These are phyloP conservation scores for Lamproptera curius DNA, from an alignment of 2,888 invertebrate genomes.

Conservation along the genomic window DNA sequence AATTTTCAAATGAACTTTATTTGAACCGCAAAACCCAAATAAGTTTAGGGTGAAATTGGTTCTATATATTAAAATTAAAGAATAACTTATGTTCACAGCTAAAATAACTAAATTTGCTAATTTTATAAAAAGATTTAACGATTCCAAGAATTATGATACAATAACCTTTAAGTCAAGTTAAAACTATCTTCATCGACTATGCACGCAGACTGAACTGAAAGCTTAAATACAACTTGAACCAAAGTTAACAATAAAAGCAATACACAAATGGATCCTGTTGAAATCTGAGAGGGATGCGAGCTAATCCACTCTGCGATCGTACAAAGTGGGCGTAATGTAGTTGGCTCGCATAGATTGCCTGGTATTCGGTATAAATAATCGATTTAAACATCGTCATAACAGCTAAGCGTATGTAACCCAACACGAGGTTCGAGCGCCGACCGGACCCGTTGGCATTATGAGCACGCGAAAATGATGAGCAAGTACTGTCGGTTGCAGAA, in stretches of 20 bases:
- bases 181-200: too few relatives aligned
- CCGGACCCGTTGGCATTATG: slow-evolving; percentile 48
- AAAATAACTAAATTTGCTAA: too few relatives aligned
- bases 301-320: slow-evolving; percentile 32
- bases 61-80: too few relatives aligned
- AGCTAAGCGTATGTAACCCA: slow-evolving; percentile 45
- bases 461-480: slow-evolving; percentile 54
- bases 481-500: slow-evolving; percentile 35
- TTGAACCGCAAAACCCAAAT: too few relatives aligned
- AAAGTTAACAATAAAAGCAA: slow-evolving; percentile 33
- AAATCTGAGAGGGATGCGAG: slow-evolving; percentile 48
- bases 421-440: slow-evolving; percentile 50
- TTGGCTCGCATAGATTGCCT: slow-evolving; percentile 44
- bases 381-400: slow-evolving; percentile 53
- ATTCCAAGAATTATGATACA: too few relatives aligned
- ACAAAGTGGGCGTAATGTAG: slow-evolving; percentile 57
- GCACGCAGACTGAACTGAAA: too few relatives aligned
- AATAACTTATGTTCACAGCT: too few relatives aligned
- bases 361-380: slow-evolving; percentile 60
- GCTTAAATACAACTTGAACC: too few relatives aligned
- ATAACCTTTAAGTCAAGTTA: too few relatives aligned
- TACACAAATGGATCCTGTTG: slow-evolving; percentile 44
- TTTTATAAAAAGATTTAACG: too few relatives aligned
- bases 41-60: too few relatives aligned
- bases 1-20: too few relatives aligned